Evolutionary conservation across 2,888 invertebrate species (phyloP).

Genomic region (Cephonodes hylas): DNA sequence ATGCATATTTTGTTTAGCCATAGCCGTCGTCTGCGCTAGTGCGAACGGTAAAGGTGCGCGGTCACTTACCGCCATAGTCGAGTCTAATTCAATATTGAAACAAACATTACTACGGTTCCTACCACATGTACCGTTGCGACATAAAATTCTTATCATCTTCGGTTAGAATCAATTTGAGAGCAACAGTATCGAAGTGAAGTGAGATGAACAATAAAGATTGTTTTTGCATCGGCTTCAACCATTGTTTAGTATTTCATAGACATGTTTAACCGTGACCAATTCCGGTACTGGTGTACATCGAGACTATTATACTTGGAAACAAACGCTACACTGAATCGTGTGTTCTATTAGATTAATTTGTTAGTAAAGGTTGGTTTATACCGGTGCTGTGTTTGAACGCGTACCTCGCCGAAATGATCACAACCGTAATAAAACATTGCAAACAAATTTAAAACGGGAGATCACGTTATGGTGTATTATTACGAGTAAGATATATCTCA

Average conservation of each 20-base stretch:
- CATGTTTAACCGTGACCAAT: slow-evolving; percentile 48
- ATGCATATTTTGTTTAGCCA: slow-evolving; percentile 46
- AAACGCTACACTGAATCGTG: slow-evolving; percentile 4
- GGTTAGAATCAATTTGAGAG: slow-evolving; percentile 65
- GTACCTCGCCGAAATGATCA: slow-evolving; percentile 2
- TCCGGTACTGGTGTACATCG: slow-evolving; percentile 21
- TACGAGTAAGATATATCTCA: slow-evolving; percentile 3
- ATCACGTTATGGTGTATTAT: neutral
- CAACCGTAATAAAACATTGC: slow-evolving; percentile 5
- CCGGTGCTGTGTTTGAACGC: neutral
- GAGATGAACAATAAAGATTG: slow-evolving; percentile 68
- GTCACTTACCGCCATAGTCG: slow-evolving; percentile 26
- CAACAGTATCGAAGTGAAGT: slow-evolving; percentile 62
- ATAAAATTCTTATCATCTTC: slow-evolving; percentile 67
- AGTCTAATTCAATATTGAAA: slow-evolving; percentile 63
- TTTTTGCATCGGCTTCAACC: slow-evolving; percentile 52
- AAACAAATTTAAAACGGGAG: slow-evolving; percentile 9
- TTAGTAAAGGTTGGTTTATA: slow-evolving; percentile 5
- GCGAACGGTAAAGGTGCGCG: slow-evolving; percentile 13
- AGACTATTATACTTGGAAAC: slow-evolving; percentile 25
- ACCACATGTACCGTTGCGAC: slow-evolving; percentile 60
- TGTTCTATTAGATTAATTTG: slow-evolving; percentile 11
- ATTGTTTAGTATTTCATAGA: slow-evolving; percentile 68
- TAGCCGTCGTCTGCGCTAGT: slow-evolving; percentile 21
- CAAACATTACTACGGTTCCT: slow-evolving; percentile 59